A percentile compares a stretch with the other conserved stretches of the same genome.
Conservation (phyloP, 2,113 vertebrate species). For the Siniperca chuatsi region DNA sequence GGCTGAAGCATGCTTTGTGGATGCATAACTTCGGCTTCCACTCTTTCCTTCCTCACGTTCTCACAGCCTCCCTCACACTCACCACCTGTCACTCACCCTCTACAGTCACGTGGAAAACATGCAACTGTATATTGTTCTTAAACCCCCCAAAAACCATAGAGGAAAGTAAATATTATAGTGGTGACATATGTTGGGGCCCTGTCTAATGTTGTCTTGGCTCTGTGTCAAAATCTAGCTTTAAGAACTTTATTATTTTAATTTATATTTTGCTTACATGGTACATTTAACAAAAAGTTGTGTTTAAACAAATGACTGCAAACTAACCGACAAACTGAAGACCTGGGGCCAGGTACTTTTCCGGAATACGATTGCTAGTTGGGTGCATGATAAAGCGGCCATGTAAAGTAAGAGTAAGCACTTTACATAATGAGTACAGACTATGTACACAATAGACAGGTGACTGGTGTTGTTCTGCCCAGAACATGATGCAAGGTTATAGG, state of each 20-base stretch:
- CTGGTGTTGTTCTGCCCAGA: not conserved
- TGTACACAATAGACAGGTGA: not conserved
- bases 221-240: no score
- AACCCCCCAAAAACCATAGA: not conserved
- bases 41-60: not conserved
- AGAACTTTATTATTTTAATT: not conserved
- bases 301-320: not conserved
- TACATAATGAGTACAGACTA: not conserved
- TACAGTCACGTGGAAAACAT: not conserved
- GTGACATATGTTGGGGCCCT: not conserved
- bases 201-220: no score
- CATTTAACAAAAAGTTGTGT: not conserved
- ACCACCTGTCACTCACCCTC: not conserved
- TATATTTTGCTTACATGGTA: not conserved
- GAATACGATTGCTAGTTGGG: no score
- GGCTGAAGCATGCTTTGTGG: not conserved
- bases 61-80: not conserved
- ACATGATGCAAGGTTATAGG: no score
- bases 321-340: not conserved
- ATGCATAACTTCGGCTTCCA: not conserved
- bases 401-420: slow-evolving; percentile 14
- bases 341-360: not conserved
- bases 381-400: not conserved
- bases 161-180: not conserved
- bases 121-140: not conserved